phyloP scores from a whole-genome alignment of 2,113 vertebrate species.

The Riparia riparia region DNA sequence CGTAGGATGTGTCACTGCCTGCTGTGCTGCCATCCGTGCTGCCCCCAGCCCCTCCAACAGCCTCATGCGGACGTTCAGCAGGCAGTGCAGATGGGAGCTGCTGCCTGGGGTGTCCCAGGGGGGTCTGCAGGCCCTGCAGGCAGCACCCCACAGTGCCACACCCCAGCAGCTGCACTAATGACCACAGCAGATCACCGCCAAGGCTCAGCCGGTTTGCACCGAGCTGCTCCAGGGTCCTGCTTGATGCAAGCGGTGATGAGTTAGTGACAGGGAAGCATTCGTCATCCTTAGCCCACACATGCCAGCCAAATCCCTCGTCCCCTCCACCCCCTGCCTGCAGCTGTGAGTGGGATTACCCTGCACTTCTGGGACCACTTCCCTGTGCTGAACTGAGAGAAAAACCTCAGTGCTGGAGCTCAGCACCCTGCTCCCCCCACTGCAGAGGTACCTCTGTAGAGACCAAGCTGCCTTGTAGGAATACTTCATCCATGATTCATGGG shows the following conservation, averaged over 20 bases:
- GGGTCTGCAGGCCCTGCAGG: background rate
- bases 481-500: background rate
- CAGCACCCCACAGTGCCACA: background rate
- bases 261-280: background rate
- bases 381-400: background rate
- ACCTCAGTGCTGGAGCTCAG: background rate
- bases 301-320: background rate
- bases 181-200: background rate
- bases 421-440: background rate
- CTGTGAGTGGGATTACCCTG: background rate
- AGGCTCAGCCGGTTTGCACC: accelerated
- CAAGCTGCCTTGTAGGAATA: background rate
- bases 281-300: background rate
- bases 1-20: accelerated
- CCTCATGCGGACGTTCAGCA: background rate
- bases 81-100: background rate
- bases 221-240: background rate
- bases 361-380: background rate
- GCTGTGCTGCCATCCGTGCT: background rate
- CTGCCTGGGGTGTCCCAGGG: background rate
- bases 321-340: background rate
- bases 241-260: background rate
- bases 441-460: background rate
- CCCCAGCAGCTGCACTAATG: background rate
- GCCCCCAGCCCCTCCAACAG: background rate